Evolutionary conservation across 2,888 invertebrate genomes (phyloP).

Genomic region (Pantelozetes paolii): DNA sequence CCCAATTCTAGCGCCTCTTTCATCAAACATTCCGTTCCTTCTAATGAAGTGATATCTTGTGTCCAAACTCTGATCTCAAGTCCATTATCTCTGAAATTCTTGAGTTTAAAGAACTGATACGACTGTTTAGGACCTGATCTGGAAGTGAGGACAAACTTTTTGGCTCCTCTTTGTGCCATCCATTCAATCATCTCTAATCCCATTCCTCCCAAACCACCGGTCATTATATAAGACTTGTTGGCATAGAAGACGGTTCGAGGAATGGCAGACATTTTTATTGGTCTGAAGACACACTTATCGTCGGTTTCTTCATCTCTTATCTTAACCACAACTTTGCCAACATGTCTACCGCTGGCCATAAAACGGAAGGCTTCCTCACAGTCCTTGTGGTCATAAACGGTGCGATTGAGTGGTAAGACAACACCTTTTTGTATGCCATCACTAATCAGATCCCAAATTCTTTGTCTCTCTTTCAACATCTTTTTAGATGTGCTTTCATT

Average conservation of each 20-base stretch:
- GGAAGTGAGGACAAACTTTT: slow-evolving; percentile 73
- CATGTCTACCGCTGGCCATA: slow-evolving; percentile 97
- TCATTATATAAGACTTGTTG: slow-evolving; percentile 58
- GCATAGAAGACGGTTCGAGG: slow-evolving; percentile 71
- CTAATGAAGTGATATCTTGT: slow-evolving; percentile 62
- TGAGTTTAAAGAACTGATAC: slow-evolving; percentile 80
- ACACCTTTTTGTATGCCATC: slow-evolving; percentile 82
- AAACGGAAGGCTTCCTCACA: slow-evolving; percentile 85
- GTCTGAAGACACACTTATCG: slow-evolving; percentile 46
- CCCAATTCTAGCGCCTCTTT: slow-evolving; percentile 63
- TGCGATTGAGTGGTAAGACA: slow-evolving; percentile 80
- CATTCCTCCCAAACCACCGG: slow-evolving; percentile 87
- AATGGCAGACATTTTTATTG: slow-evolving; percentile 64
- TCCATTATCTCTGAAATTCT: slow-evolving; percentile 62
- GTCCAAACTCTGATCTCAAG: slow-evolving; percentile 65
- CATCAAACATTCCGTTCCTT: slow-evolving; percentile 67
- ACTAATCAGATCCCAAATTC: slow-evolving; percentile 61
- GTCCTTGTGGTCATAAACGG: slow-evolving; percentile 77
- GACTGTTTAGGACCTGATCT: slow-evolving; percentile 84
- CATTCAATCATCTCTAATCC: slow-evolving; percentile 88
- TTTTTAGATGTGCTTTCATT: background rate
- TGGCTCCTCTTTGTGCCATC: slow-evolving; percentile 81
- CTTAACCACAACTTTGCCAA: slow-evolving; percentile 90
- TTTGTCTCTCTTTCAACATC: background rate
- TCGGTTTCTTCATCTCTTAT: slow-evolving; percentile 71